A percentile compares a stretch with the other conserved stretches of the same genome.
These are phyloP conservation scores for Netelia virgata DNA, from an alignment of 2,888 invertebrate genomes.

Conservation along the genomic window DNA sequence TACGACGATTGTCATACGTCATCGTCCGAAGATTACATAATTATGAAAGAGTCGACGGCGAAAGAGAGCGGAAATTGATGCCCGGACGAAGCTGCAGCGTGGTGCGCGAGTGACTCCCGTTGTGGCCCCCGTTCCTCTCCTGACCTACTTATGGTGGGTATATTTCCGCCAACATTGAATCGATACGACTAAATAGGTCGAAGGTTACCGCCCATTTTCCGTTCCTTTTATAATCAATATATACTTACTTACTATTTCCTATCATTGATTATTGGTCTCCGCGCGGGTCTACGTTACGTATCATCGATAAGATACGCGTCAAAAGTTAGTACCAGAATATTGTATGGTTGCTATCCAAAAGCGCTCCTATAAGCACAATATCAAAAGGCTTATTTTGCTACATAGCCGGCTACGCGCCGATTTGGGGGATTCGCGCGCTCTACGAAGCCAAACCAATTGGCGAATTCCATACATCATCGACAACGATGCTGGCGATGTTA, in stretches of 20 bases:
- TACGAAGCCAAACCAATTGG: neutral
- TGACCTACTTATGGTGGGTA: constrained; percentile 62
- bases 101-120: constrained; percentile 61
- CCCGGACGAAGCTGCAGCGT: constrained; percentile 70
- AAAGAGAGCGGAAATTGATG: constrained; percentile 42
- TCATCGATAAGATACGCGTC: neutral
- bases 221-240: constrained; percentile 6
- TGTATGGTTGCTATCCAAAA: constrained; percentile 36
- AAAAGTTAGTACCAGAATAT: constrained; percentile 2
- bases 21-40: constrained; percentile 3
- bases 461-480: neutral
- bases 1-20: neutral
- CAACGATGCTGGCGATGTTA: neutral
- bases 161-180: constrained; percentile 56
- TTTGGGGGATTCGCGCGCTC: constrained; percentile 52
- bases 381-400: neutral
- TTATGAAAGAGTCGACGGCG: constrained; percentile 32
- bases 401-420: constrained; percentile 62
- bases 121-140: constrained; percentile 45
- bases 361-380: neutral
- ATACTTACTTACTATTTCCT: neutral
- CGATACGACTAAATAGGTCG: constrained; percentile 69
- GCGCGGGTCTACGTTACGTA: constrained; percentile 6
- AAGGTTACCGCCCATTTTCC: constrained; percentile 61
- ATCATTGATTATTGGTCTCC: neutral